Base-by-base conservation (phyloP, 2,888 invertebrate genomes). In the Beris chalybata region DNA sequence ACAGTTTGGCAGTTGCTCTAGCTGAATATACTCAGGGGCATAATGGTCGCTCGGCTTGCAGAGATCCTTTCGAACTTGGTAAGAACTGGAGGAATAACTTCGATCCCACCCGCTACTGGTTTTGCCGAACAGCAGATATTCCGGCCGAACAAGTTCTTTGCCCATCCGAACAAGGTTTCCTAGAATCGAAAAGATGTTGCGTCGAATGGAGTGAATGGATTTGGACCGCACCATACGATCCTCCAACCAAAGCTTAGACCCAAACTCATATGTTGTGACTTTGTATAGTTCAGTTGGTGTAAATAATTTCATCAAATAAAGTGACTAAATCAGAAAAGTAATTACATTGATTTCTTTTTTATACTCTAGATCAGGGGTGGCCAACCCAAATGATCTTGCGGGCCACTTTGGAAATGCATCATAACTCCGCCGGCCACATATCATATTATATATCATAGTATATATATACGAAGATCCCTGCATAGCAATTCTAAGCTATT, bases 91-190 rank as follows among this genome's bases (percentile, higher is more conserved):
- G 76, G 12, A 75, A 79, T 69, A 79, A 79, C 64, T 74, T 75
- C 67, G 79, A 78, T 69, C 75, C 78, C 13, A 75, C 79, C 30
- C 76, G 75, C 58, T 78, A 75, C 66, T 78, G 78, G 79, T 71
- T 70, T 29, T 78, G 78, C 70, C 75, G 75, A 67, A 71, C 63
- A 4, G 58, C 74, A 7, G 73, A 71, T 47, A 69, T 56, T 4
- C 69, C 73, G 12, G 79, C 78, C 63, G 70, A 71, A 12, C 73
- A 74, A 56, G 55, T 74, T n/a, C 73, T 73, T 43, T 79, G 78
- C 48, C 75, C 32, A 12, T 70, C 72, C 5, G 30, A 6, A 11
- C 7, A 2, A 45, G 43, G 15, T 9, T 64, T 54, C 13, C 29
- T n/a, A 5, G 44, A 64, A 4, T 13, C 31, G 4, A 30, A 53